A percentile compares a stretch with the other conserved stretches of the same genome.
Evolutionary conservation across 2,888 invertebrate species (phyloP).

Genomic region (Thysanoteuthis rhombus): DNA sequence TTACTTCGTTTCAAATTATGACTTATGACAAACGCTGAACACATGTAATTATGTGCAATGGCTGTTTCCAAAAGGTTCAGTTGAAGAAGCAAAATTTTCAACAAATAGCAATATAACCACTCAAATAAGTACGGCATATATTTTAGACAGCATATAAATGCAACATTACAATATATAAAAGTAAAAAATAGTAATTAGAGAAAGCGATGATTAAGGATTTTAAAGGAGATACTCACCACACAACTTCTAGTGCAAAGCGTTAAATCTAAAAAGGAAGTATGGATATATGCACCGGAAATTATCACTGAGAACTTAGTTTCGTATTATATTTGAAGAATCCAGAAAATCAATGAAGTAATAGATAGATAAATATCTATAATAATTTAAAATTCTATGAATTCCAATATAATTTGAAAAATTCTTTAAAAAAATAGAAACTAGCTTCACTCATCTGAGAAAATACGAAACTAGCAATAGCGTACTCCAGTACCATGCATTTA

Average conservation of each 20-base stretch:
- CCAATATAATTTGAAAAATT: no score
- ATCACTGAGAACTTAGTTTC: not conserved
- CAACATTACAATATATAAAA: not conserved
- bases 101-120: not conserved
- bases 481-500: no score
- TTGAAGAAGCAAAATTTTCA: not conserved
- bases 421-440: no score
- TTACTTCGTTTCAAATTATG: no score
- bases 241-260: not conserved
- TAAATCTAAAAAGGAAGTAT: not conserved
- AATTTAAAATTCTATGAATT: no score
- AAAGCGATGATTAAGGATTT: not conserved
- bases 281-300: not conserved
- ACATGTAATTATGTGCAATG: not conserved
- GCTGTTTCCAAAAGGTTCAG: no score
- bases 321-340: not conserved
- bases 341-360: no score
- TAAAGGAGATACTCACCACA: not conserved
- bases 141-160: not conserved
- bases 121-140: not conserved
- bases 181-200: not conserved
- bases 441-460: no score
- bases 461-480: no score
- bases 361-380: no score
- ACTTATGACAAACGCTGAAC: no score